Evolutionary conservation across 2,888 invertebrate species (phyloP), one percentile per base, ranked within the genome.

Genomic region (Agelastica alni): DNA sequence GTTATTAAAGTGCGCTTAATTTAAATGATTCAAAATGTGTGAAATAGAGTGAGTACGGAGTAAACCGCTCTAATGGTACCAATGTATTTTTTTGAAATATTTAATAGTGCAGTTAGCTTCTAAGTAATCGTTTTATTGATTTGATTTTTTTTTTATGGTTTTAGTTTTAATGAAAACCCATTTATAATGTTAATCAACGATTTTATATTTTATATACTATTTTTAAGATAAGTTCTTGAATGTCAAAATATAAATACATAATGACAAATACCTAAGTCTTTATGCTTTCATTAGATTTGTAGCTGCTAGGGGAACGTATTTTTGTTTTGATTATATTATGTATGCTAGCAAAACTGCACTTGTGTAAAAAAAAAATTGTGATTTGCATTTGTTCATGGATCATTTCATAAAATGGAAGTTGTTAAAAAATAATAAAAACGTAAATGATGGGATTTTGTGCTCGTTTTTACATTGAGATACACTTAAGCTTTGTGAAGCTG

Each of bases 201-300:
- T 53, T 61, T 59, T 59, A 45, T 61, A 57, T 56, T 52, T 59
- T 57, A 52, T 58, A 52, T 54, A 55, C 41, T 52, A 53, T 49
- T 46, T 42, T 54, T 56, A 56, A 58, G 45, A 41, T 41, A 55
- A 53, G 59, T 54, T 57, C 43, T 44, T 44, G 53, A 61, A 55
- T 57, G 57, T 59, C 57, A 51, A 49, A 52, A 42, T 55, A 55
- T 44, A 30, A 31, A 31, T 46, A 57, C 42, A 44, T 34, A 34
- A 22, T 44, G 48, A 53, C 14, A 18, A n/a, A n/a, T n/a, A n/a
- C 13, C 18, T 31, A 14, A 41, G 16, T 34, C 4, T 39, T 18
- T 10, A n/a, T 14, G 17, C 18, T 48, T 30, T 48, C 4, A 4
- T 30, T 28, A 47, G 30, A n/a, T 4, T 42, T 41, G 13, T 34